Evolutionary conservation across 37 sponge, comb jelly and placozoan genomes (phyloP), one percentile per base, ranked within the genome.

Genomic region (Aplysina aerophoba): DNA sequence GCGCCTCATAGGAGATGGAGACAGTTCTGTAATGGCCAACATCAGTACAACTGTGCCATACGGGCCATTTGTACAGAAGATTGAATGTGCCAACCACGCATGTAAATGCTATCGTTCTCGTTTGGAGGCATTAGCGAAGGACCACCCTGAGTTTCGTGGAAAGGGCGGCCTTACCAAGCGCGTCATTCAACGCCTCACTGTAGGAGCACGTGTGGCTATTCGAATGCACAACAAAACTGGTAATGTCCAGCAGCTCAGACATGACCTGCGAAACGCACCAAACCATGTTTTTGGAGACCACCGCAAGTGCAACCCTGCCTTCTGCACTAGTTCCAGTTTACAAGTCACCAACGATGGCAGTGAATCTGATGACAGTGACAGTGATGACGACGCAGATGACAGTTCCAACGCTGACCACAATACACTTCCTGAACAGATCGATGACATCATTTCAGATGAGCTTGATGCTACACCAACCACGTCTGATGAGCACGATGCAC

Each of bases 51-150:
- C n/a, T n/a, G n/a, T n/a, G n/a, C n/a, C 59, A 20, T 67, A 67
- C n/a, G 69, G 69, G 13, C 25, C 25, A 24, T 67, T 67, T 25
- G 69, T 67, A 14, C 15, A 13, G 13, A 67, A 67, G 25, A 67
- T 67, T 25, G 69, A 67, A 67, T 67, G 69, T 22, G 69, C 69
- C 28, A 67, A 67, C 25, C 69, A 67, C n/a, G 69, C 69, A 24
- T 16, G 28, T 27, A 16, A 67, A 14, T 21, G 25, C 15, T 67
- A 67, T 67, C 15, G 69, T 14, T 24, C 25, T 27, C 15, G 69
- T 14, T 27, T 67, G 15, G 69, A 67, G n/a, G 69, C 69, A 24
- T 27, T 67, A 24, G 69, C 69, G 25, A 67, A 67, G 28, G 69
- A 67, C 28, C 15, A 67, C n/a, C 27, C 69, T 24, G 25, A 67